Percentiles rank a stretch among this genome's conserved stretches.
Evolutionary conservation across 2,113 vertebrate species (phyloP).

Genomic region (Anarrhichthys ocellatus): DNA sequence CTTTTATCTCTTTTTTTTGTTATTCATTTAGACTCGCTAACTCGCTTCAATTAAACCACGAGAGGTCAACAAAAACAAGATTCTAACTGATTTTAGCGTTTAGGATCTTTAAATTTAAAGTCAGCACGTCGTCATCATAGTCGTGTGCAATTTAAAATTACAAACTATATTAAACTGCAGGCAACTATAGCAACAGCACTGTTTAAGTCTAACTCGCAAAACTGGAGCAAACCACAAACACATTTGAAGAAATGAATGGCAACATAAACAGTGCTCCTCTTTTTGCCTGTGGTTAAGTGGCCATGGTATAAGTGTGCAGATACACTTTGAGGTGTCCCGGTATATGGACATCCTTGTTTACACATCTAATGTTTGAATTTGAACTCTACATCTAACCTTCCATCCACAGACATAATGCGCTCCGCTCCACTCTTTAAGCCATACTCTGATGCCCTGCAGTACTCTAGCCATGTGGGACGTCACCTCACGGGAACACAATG

Average conservation of each 20-base stretch:
- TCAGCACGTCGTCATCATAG: neutral
- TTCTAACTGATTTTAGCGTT: neutral
- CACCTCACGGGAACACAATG: conserved; percentile 74
- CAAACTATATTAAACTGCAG: neutral
- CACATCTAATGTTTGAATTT: too few relatives aligned
- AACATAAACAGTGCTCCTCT: neutral
- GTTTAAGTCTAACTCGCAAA: neutral
- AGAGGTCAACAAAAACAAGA: too few relatives aligned
- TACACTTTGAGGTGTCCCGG: conserved; percentile 5
- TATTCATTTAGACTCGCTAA: too few relatives aligned
- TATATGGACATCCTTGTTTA: neutral
- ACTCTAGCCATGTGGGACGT: conserved; percentile 56
- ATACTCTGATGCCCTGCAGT: conserved; percentile 71
- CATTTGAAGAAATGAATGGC: neutral
- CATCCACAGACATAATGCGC: conserved; percentile 78
- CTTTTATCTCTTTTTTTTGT: neutral
- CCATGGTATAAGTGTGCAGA: conserved; percentile 35
- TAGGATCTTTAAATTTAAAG: neutral
- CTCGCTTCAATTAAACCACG: neutral
- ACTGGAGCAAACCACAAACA: neutral
- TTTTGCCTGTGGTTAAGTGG: conserved; percentile 6
- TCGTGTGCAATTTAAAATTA: neutral
- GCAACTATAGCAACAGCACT: neutral
- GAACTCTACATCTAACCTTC: conserved; percentile 51
- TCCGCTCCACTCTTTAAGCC: conserved; percentile 81